Base-by-base conservation (phyloP, 2,797 vertebrate species). In the Peromyscus eremicus region DNA sequence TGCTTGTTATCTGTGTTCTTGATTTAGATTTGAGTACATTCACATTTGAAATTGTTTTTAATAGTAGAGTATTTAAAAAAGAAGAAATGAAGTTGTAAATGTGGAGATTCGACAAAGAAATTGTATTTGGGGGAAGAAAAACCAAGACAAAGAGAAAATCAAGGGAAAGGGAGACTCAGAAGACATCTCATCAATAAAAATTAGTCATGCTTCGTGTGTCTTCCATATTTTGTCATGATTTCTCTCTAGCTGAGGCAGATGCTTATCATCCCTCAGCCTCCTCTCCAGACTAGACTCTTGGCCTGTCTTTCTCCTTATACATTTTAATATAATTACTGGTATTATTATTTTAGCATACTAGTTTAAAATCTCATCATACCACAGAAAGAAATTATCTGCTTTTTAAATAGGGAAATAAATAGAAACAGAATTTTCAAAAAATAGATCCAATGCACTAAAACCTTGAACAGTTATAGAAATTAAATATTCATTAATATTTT, bases 111-210 rank as follows among this genome's bases (percentile, higher is more conserved):
- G 81, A 79, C 77, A 94, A 96, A 92, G 46, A 52, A 91, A 89
- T 71, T 89, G 29, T 76, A 66, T 66, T 40, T 55, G 23, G 9
- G 17, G 34, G 21, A 64, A 85, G 62, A 77, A 66, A 93, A 70
- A n/a, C 12, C 2, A 82, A 94, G 77, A 96, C 83, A 96, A 81
- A 85, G 83, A 96, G 76, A 92, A 95, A 94, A 89, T 84, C 75
- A 57, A 49, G 64, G 91, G 76, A 89, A 84, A 89, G 71, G 19
- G 70, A 96, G 60, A 95, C 86, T 17, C 57, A 19, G 52, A 66
- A 81, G 93, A 77, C 32, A 0, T 94, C 82, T 97, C 96, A 94
- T 97, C 83, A 94, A 92, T 97, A 97, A 89, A 97, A 97, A 95
- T 95, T 91, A 96, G 94, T 97, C 79, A 94, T 96, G 96, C 96